Evolutionary conservation across 2,888 invertebrate genomes (phyloP).

Genomic region (Stenodema calcarata): DNA sequence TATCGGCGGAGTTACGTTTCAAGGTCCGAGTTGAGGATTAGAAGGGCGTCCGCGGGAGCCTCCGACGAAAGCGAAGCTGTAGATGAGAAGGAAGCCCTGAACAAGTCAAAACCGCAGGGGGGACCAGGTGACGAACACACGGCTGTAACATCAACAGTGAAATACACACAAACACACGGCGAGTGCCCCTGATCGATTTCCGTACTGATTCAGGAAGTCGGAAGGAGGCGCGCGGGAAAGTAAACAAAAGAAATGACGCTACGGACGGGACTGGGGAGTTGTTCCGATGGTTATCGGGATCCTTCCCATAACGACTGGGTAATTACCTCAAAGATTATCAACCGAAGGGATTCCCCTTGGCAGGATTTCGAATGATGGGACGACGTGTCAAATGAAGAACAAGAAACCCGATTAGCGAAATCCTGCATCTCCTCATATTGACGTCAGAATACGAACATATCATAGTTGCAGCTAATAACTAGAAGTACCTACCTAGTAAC

Average conservation of each 20-base stretch:
- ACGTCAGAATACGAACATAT: too few relatives aligned
- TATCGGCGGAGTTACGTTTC: neutral
- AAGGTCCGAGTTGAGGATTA: neutral
- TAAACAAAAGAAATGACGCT: neutral
- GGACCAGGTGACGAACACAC: neutral
- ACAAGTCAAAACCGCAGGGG: conserved; percentile 30
- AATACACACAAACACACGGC: neutral
- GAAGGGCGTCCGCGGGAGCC: neutral
- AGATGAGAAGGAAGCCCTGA: conserved; percentile 18
- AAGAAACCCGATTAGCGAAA: too few relatives aligned
- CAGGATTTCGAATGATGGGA: neutral
- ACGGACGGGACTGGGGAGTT: neutral
- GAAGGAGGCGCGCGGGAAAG: neutral
- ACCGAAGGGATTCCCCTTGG: neutral
- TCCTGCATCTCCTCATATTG: too few relatives aligned
- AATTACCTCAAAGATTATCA: neutral
- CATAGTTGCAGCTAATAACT: too few relatives aligned
- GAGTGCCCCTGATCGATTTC: neutral
- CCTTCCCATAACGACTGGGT: neutral
- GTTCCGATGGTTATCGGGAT: neutral
- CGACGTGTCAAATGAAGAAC: neutral
- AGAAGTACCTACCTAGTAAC: too few relatives aligned
- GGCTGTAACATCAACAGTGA: neutral
- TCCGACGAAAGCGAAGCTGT: neutral
- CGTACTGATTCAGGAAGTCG: conserved; percentile 27